Evolutionary conservation across 1,140 invertebrate genomes (phyloP), one percentile per base, ranked within the genome.

Genomic region (Hydropsyche tenuis): DNA sequence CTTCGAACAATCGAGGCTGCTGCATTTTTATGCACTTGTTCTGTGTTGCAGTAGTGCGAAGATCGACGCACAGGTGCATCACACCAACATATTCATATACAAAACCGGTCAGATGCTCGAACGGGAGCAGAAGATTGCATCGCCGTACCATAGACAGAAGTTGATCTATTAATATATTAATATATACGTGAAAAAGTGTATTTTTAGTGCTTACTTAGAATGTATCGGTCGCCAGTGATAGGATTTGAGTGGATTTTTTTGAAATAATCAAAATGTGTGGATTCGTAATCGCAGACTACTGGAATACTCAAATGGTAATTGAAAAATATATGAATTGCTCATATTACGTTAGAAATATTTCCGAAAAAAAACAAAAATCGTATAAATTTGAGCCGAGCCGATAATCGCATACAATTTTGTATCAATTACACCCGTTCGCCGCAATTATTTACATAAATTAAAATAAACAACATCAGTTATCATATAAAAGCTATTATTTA

Each of bases 21-120:
- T 46, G 48, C 68, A 37, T 56, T 70, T 70, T 56, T 56, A 70
- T 70, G 51, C 68, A 56, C 68, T 56, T 56, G 48, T 70, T 27
- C 16, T 45, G 66, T 46, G 25, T 22, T 70, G 25, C 48, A 12
- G 16, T n/a, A 48, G 56, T 60, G 56, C 56, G 56, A 60, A 60
- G 48, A 70, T 56, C 48, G 23, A 46, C 43, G 48, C 37, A 68
- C 65, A 68, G 74, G 75, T 76, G 75, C 66, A 65, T 53, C 45
- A 9, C 30, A 4, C 30, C 30, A 37, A 37, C 30, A 37, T 37
- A 37, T 37, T 37, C 9, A 37, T 20, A 63, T 70, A 73, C 74
- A 72, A 46, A 76, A 76, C 75, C 75, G 75, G 75, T 76, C 66
- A 64, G 63, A 70, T 64, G 48, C 43, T 46, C 65, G 16, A 60